Evolutionary conservation across 37 sponge, comb jelly and placozoan species (phyloP).

Genomic region (Chondrilla cf. caribensis): DNA sequence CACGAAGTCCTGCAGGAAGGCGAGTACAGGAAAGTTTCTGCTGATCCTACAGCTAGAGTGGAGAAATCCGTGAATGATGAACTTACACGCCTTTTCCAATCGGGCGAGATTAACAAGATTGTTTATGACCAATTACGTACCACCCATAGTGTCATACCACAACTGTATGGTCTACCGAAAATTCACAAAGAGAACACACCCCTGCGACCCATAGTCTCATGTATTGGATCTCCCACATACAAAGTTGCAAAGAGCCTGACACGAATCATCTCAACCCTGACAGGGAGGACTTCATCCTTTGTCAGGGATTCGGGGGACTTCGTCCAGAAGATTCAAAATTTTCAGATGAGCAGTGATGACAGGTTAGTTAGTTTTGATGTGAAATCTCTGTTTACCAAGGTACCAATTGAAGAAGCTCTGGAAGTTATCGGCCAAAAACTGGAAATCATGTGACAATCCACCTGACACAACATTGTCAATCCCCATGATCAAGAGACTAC

Average conservation of each 20-base stretch:
- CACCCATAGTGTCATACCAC: constrained; percentile 6
- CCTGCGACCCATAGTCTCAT: constrained; percentile 8
- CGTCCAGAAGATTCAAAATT: background rate
- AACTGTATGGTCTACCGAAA: constrained; percentile 19
- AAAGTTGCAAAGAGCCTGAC: background rate
- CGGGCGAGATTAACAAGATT: background rate
- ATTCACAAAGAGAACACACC: background rate
- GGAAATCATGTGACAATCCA: background rate
- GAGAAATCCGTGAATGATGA: background rate
- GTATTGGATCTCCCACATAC: background rate
- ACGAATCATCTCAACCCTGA: background rate
- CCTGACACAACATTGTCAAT: background rate
- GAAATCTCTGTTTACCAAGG: constrained; percentile 1
- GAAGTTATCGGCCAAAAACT: background rate
- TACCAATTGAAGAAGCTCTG: constrained; percentile 12
- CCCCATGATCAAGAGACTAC: background rate
- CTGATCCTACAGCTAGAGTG: background rate
- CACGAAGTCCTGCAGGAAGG: background rate
- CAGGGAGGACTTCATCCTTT: constrained; percentile 3
- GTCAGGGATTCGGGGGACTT: constrained; percentile 23
- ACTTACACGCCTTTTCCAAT: background rate
- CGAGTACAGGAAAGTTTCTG: background rate
- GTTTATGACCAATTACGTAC: background rate
- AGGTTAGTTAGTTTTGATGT: constrained; percentile 14
- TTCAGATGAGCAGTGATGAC: background rate